A percentile compares a stretch with the other conserved stretches of the same genome.
phyloP scores from a whole-genome alignment of 2,888 invertebrate genomes.

The Hyalella azteca region DNA sequence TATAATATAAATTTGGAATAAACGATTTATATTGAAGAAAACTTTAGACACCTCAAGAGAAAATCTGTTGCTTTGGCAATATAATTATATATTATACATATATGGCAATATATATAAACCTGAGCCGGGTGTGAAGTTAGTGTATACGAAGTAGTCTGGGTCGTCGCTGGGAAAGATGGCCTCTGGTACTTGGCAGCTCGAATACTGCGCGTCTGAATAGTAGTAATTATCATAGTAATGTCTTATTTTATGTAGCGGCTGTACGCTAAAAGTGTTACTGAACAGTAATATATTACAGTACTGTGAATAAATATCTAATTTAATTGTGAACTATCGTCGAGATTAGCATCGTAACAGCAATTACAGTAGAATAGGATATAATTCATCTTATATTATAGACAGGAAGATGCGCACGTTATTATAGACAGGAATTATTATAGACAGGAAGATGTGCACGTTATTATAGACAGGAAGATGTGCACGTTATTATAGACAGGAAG shows the following conservation, averaged over 20 bases:
- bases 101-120: not conserved
- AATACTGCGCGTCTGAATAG: not conserved
- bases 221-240: too few species aligned
- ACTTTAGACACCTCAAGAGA: not conserved
- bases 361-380: not conserved
- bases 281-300: not conserved
- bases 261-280: not conserved
- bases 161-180: not conserved
- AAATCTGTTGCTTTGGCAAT: not conserved
- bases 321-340: not conserved
- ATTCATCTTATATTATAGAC: not conserved
- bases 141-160: not conserved
- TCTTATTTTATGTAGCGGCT: too few species aligned
- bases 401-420: too few species aligned
- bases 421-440: too few species aligned
- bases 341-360: not conserved
- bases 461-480: too few species aligned
- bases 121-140: not conserved
- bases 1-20: not conserved
- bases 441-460: too few species aligned
- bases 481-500: too few species aligned
- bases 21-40: not conserved
- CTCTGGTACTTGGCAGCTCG: conserved; percentile 1
- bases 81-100: too few species aligned
- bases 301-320: not conserved